These are phyloP conservation scores for Anodontia alba DNA, from an alignment of 2,888 invertebrate species.

Conservation along the genomic window DNA sequence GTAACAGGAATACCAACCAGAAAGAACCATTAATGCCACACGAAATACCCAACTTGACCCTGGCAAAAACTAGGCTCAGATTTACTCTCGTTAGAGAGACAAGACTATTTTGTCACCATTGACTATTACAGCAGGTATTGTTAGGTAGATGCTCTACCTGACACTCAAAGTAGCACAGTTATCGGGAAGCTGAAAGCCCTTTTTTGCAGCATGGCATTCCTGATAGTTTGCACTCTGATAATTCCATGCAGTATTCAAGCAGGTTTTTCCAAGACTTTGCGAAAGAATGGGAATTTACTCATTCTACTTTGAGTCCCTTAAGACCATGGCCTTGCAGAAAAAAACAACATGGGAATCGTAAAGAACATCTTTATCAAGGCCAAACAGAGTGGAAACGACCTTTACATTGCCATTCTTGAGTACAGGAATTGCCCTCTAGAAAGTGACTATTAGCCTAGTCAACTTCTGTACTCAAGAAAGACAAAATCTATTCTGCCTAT, in stretches of 20 bases:
- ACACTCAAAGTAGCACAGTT: constrained; percentile 43
- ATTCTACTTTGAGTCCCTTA: too few species aligned
- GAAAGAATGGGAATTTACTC: too few species aligned
- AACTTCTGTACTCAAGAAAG: neutral
- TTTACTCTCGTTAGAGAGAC: constrained; percentile 49
- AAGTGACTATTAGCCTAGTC: neutral
- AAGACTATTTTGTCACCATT: constrained; percentile 60
- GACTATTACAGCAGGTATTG: constrained; percentile 60
- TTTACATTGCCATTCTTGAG: too few species aligned
- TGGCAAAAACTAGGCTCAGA: constrained; percentile 50
- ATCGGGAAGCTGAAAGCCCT: constrained; percentile 44
- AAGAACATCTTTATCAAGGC: too few species aligned
- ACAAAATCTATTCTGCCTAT: neutral
- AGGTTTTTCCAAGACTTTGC: too few species aligned
- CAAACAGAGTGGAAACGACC: too few species aligned
- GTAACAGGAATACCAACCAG: constrained; percentile 29
- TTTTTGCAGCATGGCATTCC: too few species aligned
- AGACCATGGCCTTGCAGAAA: neutral
- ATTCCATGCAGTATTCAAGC: too few species aligned
- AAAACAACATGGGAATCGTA: neutral
- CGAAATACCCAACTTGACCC: neutral
- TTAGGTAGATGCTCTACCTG: constrained; percentile 52
- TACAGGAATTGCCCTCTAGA: too few species aligned
- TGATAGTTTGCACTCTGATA: too few species aligned
- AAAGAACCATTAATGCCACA: constrained; percentile 43